phyloP scores from a whole-genome alignment of 2,113 vertebrate species.

The Gavia stellata region DNA sequence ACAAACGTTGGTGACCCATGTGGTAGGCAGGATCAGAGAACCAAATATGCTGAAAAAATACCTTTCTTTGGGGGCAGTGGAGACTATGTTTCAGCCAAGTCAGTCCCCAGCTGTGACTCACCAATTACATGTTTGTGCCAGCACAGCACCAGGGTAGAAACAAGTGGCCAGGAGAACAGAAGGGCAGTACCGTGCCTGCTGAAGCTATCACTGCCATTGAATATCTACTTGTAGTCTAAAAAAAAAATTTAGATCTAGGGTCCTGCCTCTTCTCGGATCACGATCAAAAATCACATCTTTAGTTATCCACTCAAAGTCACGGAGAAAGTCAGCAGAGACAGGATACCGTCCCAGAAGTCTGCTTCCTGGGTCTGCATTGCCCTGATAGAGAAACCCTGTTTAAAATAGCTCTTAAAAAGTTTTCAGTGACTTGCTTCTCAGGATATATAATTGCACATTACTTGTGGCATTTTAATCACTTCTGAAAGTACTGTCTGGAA shows the following conservation, averaged over 20 bases:
- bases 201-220: not conserved
- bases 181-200: not conserved
- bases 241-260: not conserved
- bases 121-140: not conserved
- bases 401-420: conserved; percentile 29
- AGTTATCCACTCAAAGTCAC: not conserved
- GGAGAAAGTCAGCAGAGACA: not conserved
- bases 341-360: not conserved
- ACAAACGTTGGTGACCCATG: not conserved
- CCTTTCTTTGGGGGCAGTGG: not conserved
- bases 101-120: not conserved
- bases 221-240: not conserved
- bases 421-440: conserved; percentile 48
- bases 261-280: not conserved
- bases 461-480: conserved; percentile 67
- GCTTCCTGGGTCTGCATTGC: not conserved
- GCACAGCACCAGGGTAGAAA: not conserved
- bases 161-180: not conserved
- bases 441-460: conserved; percentile 65
- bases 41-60: not conserved
- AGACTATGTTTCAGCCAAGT: not conserved
- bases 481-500: conserved; percentile 55
- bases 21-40: not conserved
- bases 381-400: not conserved
- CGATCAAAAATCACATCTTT: not conserved